Evolutionary conservation across 1,140 invertebrate species (phyloP).

Genomic region (Planococcus citri): DNA sequence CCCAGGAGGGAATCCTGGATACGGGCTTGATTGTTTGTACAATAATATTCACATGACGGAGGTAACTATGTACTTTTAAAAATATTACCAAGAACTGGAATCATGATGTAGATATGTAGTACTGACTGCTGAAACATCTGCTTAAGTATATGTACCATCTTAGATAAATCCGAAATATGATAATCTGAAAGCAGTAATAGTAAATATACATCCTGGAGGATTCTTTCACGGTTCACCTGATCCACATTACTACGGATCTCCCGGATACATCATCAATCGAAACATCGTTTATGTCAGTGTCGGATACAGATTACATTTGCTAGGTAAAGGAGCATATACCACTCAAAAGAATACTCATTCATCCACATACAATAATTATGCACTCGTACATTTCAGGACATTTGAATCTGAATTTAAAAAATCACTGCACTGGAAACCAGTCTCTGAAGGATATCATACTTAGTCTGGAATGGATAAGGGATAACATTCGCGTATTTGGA

Average conservation of each 20-base stretch:
- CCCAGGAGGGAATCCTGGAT: too few species aligned
- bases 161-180: too few species aligned
- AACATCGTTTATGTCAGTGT: conserved; percentile 12
- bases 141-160: too few species aligned
- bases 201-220: conserved; percentile 15
- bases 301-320: conserved; percentile 8
- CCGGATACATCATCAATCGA: conserved; percentile 17
- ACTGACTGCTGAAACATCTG: too few species aligned
- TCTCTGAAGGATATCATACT: conserved; percentile 61
- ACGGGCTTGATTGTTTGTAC: too few species aligned
- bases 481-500: conserved; percentile 65
- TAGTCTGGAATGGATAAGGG: conserved; percentile 58
- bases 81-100: too few species aligned
- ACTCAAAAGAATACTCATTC: too few species aligned
- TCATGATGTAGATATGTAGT: too few species aligned
- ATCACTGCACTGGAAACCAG: conserved; percentile 40
- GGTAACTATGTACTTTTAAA: conserved; percentile 1
- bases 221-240: background rate
- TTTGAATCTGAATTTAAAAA: too few species aligned
- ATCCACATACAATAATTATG: too few species aligned
- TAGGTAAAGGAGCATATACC: background rate
- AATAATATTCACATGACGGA: conserved; percentile 24
- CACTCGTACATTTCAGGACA: too few species aligned
- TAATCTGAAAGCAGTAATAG: conserved; percentile 12
- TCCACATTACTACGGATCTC: background rate